These are phyloP conservation scores for Athene cunicularia DNA, from an alignment of 2,113 vertebrate species.

Conservation along the genomic window DNA sequence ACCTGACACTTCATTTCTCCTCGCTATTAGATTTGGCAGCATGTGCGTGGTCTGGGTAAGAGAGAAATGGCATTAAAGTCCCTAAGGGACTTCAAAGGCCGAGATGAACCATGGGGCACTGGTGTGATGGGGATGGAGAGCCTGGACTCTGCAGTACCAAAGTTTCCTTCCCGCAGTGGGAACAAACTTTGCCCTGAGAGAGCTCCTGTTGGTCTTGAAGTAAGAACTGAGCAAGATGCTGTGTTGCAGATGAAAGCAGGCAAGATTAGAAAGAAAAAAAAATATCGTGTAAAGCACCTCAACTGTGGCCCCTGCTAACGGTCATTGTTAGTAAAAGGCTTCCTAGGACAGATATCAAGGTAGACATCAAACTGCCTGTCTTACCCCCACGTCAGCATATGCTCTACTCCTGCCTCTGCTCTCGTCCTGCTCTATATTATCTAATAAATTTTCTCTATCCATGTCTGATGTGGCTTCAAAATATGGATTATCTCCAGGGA, in stretches of 20 bases:
- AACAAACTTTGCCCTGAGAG: not conserved
- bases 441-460: not conserved
- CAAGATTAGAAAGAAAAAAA: not conserved
- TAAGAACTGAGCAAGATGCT: not conserved
- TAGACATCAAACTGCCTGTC: not conserved
- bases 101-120: not conserved
- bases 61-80: not conserved
- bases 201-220: not conserved
- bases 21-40: not conserved
- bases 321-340: not conserved
- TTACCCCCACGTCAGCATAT: not conserved
- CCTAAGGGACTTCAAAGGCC: not conserved
- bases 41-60: not conserved
- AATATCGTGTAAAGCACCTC: not conserved
- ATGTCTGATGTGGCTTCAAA: not conserved
- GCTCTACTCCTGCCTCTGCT: not conserved
- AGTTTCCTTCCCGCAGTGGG: not conserved
- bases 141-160: not conserved
- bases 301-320: not conserved
- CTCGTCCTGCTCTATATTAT: not conserved
- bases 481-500: not conserved
- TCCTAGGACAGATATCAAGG: not conserved
- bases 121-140: not conserved
- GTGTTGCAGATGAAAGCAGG: not conserved
- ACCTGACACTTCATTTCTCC: conserved; percentile 4